These are phyloP conservation scores for Centropristis striata DNA, from an alignment of 2,113 vertebrate species.

Conservation along the genomic window DNA sequence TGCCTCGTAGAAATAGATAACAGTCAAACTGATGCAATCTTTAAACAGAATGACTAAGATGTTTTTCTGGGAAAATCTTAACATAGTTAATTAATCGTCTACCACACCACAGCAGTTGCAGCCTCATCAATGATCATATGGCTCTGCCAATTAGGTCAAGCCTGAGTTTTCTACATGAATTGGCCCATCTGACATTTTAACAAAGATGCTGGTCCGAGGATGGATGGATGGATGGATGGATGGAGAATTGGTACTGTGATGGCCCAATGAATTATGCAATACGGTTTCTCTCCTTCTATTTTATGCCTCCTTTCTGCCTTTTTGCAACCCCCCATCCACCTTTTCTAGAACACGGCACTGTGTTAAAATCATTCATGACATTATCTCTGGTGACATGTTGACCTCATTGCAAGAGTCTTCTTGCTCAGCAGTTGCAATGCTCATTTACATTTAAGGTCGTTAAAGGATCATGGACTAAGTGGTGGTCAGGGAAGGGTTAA, in stretches of 20 bases:
- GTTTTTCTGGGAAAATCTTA: slow-evolving; percentile 44
- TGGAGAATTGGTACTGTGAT: slow-evolving; percentile 23
- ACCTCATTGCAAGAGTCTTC: slow-evolving; percentile 35
- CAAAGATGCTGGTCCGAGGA: slow-evolving; percentile 26
- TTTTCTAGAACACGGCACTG: neutral
- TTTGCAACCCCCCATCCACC: slow-evolving; percentile 24
- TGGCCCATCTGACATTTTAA: slow-evolving; percentile 55
- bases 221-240: slow-evolving; percentile 18
- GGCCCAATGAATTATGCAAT: slow-evolving; percentile 64
- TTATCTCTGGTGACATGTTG: slow-evolving; percentile 44
- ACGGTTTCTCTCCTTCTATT: slow-evolving; percentile 4
- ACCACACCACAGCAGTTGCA: slow-evolving; percentile 20
- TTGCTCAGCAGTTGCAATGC: neutral
- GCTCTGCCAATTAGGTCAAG: slow-evolving; percentile 59
- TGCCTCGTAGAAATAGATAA: slow-evolving; percentile 12
- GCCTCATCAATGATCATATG: slow-evolving; percentile 26
- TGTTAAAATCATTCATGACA: slow-evolving; percentile 46
- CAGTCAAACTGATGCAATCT: neutral
- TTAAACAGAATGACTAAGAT: neutral
- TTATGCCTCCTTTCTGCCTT: slow-evolving; percentile 31
- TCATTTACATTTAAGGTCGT: slow-evolving; percentile 12
- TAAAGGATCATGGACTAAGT: neutral
- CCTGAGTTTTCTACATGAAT: slow-evolving; percentile 63
- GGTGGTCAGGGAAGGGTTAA: neutral
- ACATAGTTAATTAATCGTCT: slow-evolving; percentile 30